Base-by-base conservation (phyloP, 2,888 invertebrate genomes). In the Drosophila nigricruria region DNA sequence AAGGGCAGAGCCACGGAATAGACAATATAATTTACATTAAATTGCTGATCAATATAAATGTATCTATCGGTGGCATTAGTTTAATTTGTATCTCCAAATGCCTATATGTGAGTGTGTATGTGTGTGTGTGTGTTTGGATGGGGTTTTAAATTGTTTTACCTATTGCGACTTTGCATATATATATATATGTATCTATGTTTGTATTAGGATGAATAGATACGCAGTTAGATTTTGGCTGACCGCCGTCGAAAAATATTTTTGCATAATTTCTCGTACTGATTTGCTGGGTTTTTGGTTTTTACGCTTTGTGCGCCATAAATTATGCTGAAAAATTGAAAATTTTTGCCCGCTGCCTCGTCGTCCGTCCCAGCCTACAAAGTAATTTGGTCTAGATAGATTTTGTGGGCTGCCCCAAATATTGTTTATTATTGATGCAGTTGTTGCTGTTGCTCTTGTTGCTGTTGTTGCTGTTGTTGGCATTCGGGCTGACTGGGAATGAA, bases 31-130 rank as follows among this genome's bases (percentile, higher is more conserved):
- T 88, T 86, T 85, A 88, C 86, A 85, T 85, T 86, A 82, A 88
- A 88, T 88, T 83, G 81, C 84, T 86, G 86, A 86, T 88, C 88
- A 85, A 88, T 88, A 86, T 83, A 85, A 86, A 84, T 88, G 88
- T 84, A 88, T 86, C 83, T 78, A 80, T 70, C 69, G 56, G 47
- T 75, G 75, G 87, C 83, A 84, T 86, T 83, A 83, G 88, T 88
- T 83, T 85, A 83, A 83, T 88, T 83, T 88, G 88, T 77, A 85
- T 70, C 42, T 77, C 20, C 54, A 27, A 56, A 23, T 62, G n/a
- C 36, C 14, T 60, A n/a, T 67, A 34, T 59, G 49, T 63, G 32
- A 64, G 45, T 69, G 12, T 57, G 36, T 47, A 16, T 27, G 43
- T 47, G 32, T 49, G 23, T 63, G 40, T 65, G 64, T 25, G 52